Evolutionary conservation across 1,140 invertebrate species (phyloP).

Genomic region (Scaptodrosophila lebanonensis): DNA sequence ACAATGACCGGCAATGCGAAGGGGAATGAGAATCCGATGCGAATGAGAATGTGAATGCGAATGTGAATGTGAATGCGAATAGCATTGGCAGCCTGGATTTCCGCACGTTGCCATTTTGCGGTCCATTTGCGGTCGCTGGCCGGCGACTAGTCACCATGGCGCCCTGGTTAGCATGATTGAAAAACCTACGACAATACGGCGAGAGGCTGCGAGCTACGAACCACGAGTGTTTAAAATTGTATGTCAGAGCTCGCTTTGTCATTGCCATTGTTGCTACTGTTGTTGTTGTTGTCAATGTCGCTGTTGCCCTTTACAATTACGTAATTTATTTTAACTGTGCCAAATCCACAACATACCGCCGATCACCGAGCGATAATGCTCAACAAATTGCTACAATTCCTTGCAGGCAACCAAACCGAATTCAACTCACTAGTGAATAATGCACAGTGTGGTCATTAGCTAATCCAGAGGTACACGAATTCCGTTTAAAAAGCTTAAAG

Average conservation of each 20-base stretch:
- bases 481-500: too few relatives aligned
- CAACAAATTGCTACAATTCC: slow-evolving; percentile 71
- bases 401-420: too few relatives aligned
- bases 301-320: slow-evolving; percentile 59
- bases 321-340: slow-evolving; percentile 76
- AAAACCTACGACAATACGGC: too few relatives aligned
- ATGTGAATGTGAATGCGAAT: slow-evolving; percentile 29
- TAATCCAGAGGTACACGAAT: too few relatives aligned
- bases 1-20: too few relatives aligned
- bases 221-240: slow-evolving; percentile 51
- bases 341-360: slow-evolving; percentile 71
- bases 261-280: slow-evolving; percentile 41
- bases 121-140: slow-evolving; percentile 57
- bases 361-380: slow-evolving; percentile 72
- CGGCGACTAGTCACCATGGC: slow-evolving; percentile 34
- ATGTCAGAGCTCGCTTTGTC: slow-evolving; percentile 47
- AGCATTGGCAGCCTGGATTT: slow-evolving; percentile 59
- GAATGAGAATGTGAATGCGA: too few relatives aligned
- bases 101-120: slow-evolving; percentile 67
- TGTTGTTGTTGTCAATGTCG: slow-evolving; percentile 2
- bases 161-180: slow-evolving; percentile 71
- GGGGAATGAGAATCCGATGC: too few relatives aligned
- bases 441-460: too few relatives aligned
- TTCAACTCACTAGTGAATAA: too few relatives aligned
- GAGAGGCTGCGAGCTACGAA: too few relatives aligned